A percentile compares a stretch with the other conserved stretches of the same genome.
These are phyloP conservation scores for Carettochelys insculpta DNA, from an alignment of 2,113 vertebrate species.

Conservation along the genomic window DNA sequence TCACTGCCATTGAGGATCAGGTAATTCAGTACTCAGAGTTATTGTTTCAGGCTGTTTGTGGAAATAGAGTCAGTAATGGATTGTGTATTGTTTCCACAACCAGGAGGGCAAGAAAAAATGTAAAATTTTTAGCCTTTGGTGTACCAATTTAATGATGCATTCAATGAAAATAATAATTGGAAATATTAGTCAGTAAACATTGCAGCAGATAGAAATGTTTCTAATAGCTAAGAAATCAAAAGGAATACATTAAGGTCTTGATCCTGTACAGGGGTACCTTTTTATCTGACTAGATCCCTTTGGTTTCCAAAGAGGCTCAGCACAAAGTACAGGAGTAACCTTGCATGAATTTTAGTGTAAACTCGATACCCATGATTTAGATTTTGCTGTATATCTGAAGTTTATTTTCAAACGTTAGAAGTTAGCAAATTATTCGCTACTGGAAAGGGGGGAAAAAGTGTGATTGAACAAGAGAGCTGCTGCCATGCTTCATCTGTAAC, in stretches of 20 bases:
- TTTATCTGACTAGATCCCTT: background rate
- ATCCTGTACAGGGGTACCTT: background rate
- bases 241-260: background rate
- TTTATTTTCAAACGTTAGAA: background rate
- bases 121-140: background rate
- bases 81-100: background rate
- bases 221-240: background rate
- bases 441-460: background rate
- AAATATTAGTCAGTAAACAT: background rate
- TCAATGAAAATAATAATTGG: background rate
- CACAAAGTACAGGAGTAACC: background rate
- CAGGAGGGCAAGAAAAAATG: background rate
- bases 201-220: background rate
- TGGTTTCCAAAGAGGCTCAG: background rate
- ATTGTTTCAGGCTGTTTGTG: background rate
- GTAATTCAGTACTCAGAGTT: background rate
- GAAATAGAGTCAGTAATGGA: background rate
- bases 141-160: background rate
- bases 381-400: background rate
- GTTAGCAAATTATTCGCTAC: background rate
- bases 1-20: rapidly evolving
- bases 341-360: background rate
- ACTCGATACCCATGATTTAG: background rate
- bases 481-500: too few species aligned
- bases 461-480: background rate